These are phyloP conservation scores for Allolobophora icterica DNA, from an alignment of 2,888 invertebrate species.

Conservation along the genomic window DNA sequence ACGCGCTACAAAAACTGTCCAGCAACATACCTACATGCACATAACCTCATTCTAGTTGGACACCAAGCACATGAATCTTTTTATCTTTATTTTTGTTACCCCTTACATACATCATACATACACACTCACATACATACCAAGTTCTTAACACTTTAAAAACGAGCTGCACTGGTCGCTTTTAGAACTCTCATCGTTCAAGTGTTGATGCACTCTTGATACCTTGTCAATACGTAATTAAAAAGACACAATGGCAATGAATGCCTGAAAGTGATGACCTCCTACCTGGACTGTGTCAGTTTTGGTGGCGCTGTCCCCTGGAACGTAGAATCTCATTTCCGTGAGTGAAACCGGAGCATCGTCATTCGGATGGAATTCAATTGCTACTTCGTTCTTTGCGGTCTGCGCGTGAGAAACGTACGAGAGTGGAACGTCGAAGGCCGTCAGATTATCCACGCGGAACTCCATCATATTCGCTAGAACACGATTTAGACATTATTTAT, in stretches of 20 bases:
- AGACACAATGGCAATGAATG: not conserved
- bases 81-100: too few relatives aligned
- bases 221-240: not conserved
- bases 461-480: slow-evolving; percentile 60
- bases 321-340: slow-evolving; percentile 96
- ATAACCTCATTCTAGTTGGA: too few relatives aligned
- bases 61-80: too few relatives aligned
- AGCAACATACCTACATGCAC: too few relatives aligned
- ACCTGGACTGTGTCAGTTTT: slow-evolving; percentile 67
- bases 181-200: too few relatives aligned
- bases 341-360: slow-evolving; percentile 96
- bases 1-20: too few relatives aligned
- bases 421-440: slow-evolving; percentile 94
- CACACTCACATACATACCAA: too few relatives aligned
- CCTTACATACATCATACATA: too few relatives aligned
- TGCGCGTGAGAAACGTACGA: slow-evolving; percentile 94
- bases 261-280: not conserved
- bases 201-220: too few relatives aligned
- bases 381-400: slow-evolving; percentile 96
- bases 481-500: not conserved
- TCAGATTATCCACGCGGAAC: slow-evolving; percentile 65
- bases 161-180: too few relatives aligned
- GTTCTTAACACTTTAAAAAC: too few relatives aligned
- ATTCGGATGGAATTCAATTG: slow-evolving; percentile 96
- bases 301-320: slow-evolving; percentile 83